These are phyloP conservation scores for Trididemnum miniatum DNA, from an alignment of 23 tunicate species.

Conservation along the genomic window DNA sequence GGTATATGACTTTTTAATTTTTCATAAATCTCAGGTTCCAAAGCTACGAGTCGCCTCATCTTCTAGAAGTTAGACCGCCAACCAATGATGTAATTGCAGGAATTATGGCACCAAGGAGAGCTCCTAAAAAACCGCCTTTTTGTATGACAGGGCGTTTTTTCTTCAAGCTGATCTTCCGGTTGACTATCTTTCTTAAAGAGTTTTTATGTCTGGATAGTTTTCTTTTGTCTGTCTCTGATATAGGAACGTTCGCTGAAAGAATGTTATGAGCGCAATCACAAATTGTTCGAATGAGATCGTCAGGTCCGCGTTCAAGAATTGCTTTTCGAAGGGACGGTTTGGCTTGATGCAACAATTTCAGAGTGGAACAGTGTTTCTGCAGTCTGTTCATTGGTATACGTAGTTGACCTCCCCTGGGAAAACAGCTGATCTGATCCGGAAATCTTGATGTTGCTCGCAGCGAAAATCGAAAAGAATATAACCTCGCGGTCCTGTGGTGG, in stretches of 20 bases:
- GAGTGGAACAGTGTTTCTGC: not conserved
- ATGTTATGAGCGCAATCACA: not conserved
- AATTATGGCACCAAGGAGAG: too few relatives aligned
- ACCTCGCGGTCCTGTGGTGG: not conserved
- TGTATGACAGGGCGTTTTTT: not conserved
- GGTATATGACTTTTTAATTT: too few relatives aligned
- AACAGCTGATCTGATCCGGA: not conserved
- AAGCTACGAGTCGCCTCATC: not conserved
- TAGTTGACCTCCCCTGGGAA: not conserved
- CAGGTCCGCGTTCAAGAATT: not conserved
- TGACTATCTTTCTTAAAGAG: not conserved
- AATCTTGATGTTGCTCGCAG: not conserved
- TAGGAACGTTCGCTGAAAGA: not conserved
- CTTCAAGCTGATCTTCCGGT: not conserved
- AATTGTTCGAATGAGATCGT: not conserved
- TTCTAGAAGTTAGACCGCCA: not conserved
- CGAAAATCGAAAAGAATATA: not conserved
- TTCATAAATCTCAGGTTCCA: not conserved
- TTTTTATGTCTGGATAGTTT: not conserved
- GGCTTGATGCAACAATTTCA: not conserved
- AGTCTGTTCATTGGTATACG: not conserved
- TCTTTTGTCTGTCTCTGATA: not conserved
- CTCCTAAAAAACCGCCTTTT: not conserved
- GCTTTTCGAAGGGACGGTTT: not conserved
- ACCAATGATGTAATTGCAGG: not conserved